These are phyloP conservation scores for Poeciliopsis retropinna DNA, from an alignment of 2,113 vertebrate genomes.

Conservation along the genomic window DNA sequence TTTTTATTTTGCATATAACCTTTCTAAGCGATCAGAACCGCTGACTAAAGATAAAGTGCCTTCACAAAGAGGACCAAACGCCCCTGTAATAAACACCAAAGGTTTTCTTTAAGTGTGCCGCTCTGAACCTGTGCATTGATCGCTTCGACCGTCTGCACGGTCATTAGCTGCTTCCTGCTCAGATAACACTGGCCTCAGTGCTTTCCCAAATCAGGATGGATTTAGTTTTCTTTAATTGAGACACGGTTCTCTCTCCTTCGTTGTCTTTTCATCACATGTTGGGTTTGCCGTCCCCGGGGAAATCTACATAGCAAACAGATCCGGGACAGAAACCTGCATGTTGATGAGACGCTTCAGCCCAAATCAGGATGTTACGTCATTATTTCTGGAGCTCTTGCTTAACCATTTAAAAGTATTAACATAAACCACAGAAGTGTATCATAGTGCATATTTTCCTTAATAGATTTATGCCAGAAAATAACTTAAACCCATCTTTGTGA, in stretches of 20 bases:
- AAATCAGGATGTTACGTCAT: constrained; percentile 41
- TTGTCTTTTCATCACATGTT: constrained; percentile 42
- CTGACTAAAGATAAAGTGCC: background rate
- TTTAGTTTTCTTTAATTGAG: constrained; percentile 59
- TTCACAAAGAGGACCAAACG: background rate
- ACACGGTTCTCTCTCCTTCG: constrained; percentile 1
- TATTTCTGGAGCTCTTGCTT: constrained; percentile 24
- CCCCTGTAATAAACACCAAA: constrained; percentile 21
- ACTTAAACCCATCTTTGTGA: background rate
- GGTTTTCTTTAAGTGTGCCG: constrained; percentile 4
- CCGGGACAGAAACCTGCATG: background rate
- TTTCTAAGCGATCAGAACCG: background rate
- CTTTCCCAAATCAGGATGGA: constrained; percentile 47
- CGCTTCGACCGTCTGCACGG: constrained; percentile 20
- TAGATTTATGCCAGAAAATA: background rate
- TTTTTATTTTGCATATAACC: background rate
- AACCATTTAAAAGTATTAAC: constrained; percentile 38
- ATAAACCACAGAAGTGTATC: constrained; percentile 23
- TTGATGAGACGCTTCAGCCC: constrained; percentile 44
- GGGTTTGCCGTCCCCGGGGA: constrained; percentile 24
- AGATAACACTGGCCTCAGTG: constrained; percentile 36
- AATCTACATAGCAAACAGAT: constrained; percentile 39
- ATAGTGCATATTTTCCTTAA: background rate
- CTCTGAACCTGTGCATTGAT: constrained; percentile 57
- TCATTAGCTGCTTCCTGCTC: constrained; percentile 40